These are phyloP conservation scores for Hydractinia echinata DNA, from an alignment of 30 jellyfish, hydroid and myxozoan species.

Conservation along the genomic window DNA sequence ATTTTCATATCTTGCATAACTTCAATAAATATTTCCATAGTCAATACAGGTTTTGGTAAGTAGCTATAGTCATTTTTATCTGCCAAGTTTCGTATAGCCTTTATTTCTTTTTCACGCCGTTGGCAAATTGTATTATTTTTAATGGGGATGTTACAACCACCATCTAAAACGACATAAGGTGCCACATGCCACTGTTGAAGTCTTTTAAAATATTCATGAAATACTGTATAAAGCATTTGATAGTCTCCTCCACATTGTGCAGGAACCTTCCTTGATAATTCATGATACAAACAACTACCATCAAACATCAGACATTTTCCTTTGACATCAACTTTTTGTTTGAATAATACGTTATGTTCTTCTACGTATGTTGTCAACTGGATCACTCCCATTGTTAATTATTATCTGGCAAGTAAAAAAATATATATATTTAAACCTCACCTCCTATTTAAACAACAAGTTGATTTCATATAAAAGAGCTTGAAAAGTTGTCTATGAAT, in stretches of 20 bases:
- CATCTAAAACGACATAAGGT: background rate
- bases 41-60: conserved; percentile 16
- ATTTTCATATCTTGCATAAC: conserved; percentile 22
- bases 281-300: background rate
- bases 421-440: too few relatives aligned
- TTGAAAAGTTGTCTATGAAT: too few relatives aligned
- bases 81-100: background rate
- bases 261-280: background rate
- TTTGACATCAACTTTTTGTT: background rate
- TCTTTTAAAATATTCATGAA: background rate
- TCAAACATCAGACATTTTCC: conserved; percentile 2
- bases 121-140: background rate
- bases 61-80: background rate
- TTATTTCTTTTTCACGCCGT: background rate
- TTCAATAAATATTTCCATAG: conserved; percentile 16
- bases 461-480: too few relatives aligned
- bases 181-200: background rate
- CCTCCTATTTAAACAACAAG: too few relatives aligned
- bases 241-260: conserved; percentile 8
- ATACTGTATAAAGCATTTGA: background rate
- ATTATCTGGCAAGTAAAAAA: too few relatives aligned
- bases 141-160: background rate
- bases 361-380: background rate
- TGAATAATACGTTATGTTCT: background rate
- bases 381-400: background rate